Conservation (phyloP, 2,113 vertebrate species). For the Gavia stellata region DNA sequence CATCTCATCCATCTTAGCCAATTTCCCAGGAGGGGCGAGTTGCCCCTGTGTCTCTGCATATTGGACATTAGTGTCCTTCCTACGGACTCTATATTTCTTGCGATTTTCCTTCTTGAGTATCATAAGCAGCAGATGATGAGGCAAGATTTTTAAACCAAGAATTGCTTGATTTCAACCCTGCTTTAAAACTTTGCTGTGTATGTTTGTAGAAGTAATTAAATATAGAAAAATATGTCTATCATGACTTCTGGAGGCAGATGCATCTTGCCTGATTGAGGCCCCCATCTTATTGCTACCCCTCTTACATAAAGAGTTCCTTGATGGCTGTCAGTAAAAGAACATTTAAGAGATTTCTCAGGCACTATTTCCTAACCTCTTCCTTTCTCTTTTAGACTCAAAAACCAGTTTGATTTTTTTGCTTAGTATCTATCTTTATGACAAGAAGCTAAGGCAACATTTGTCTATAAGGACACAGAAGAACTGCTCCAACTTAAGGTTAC, state of each 20-base stretch:
- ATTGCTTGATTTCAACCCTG: background rate
- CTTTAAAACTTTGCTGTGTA: background rate
- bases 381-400: background rate
- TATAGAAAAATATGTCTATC: background rate
- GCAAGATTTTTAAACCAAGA: background rate
- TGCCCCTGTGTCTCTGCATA: background rate
- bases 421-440: background rate
- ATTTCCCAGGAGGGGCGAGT: background rate
- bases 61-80: background rate
- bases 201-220: background rate
- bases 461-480: background rate
- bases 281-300: background rate
- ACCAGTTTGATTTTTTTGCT: background rate
- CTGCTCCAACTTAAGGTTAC: background rate
- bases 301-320: background rate
- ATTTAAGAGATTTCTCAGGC: background rate
- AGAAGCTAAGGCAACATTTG: background rate
- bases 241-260: background rate
- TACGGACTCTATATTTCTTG: background rate
- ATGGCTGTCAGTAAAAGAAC: background rate
- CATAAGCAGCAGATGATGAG: background rate
- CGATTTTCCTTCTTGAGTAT: background rate
- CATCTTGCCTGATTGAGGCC: background rate
- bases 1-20: background rate
- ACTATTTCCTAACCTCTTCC: background rate